Percentiles rank a stretch among this genome's conserved stretches.
These are phyloP conservation scores for Tupaia tana DNA, from an alignment of 2,113 vertebrate genomes.

Conservation along the genomic window DNA sequence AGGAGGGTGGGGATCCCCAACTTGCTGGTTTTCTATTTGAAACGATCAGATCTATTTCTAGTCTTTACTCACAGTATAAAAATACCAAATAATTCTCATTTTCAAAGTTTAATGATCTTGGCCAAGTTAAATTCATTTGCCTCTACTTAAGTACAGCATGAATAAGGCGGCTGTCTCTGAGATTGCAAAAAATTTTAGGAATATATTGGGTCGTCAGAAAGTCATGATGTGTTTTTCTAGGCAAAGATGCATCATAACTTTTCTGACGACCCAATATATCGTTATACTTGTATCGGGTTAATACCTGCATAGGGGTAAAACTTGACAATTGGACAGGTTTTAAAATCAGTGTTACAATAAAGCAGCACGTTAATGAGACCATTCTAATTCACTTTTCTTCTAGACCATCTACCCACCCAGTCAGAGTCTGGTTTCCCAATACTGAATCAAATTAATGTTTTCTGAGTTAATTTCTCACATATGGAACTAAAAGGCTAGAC, in stretches of 20 bases:
- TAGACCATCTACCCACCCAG: background rate
- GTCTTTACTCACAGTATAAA: background rate
- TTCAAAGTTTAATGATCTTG: slow-evolving; percentile 15
- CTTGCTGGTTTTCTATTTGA: background rate
- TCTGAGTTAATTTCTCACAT: background rate
- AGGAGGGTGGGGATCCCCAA: background rate
- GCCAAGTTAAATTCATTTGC: slow-evolving; percentile 42
- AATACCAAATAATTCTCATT: slow-evolving; percentile 50
- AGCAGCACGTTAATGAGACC: background rate
- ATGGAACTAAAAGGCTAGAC: background rate
- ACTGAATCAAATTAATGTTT: slow-evolving; percentile 3
- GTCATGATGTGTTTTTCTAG: no score
- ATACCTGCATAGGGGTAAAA: background rate
- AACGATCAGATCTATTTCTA: slow-evolving; percentile 19
- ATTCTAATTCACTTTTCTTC: slow-evolving; percentile 50
- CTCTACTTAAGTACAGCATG: background rate
- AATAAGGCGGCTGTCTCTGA: background rate
- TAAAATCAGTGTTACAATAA: slow-evolving; percentile 32
- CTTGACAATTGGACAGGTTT: background rate
- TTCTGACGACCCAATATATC: no score
- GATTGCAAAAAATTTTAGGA: background rate
- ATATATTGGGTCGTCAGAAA: background rate
- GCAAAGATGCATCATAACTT: no score
- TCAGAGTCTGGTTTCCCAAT: background rate
- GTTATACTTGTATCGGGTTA: background rate